These are phyloP conservation scores for Borostomias antarcticus DNA, from an alignment of 2,797 vertebrate species.

Conservation along the genomic window DNA sequence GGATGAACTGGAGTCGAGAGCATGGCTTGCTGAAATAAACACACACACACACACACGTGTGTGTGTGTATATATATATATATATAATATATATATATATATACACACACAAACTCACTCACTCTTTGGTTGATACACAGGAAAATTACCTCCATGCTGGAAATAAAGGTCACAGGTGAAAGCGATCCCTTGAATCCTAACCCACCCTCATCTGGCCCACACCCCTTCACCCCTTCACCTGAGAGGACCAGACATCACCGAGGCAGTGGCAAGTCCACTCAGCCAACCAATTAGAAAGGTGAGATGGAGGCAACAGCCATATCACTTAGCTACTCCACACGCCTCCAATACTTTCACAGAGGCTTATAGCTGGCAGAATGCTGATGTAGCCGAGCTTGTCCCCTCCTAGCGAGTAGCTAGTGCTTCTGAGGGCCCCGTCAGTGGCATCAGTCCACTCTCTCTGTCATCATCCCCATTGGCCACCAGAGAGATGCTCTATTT, in stretches of 20 bases:
- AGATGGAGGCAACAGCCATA: not conserved
- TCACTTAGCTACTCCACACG: not conserved
- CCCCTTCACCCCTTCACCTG: no score
- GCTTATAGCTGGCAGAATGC: no score
- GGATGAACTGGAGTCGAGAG: slow-evolving; percentile 8
- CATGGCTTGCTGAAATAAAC: slow-evolving; percentile 6
- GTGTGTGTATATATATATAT: no score
- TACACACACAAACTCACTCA: not conserved
- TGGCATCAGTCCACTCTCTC: no score
- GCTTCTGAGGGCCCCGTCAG: no score
- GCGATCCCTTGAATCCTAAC: not conserved
- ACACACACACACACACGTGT: not conserved
- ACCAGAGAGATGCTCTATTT: not conserved
- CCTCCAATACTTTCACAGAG: not conserved
- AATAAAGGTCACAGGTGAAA: not conserved
- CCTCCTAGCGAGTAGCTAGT: no score
- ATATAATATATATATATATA: not conserved
- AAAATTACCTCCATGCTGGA: not conserved
- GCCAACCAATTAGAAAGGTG: not conserved
- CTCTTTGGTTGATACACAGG: not conserved
- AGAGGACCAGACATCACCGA: no score
- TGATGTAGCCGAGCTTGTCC: no score
- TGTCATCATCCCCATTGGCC: not conserved
- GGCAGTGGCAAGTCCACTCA: not conserved
- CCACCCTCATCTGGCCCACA: no score